Evolutionary conservation across 2,113 vertebrate species (phyloP).

Genomic region (Cinclus cinclus): DNA sequence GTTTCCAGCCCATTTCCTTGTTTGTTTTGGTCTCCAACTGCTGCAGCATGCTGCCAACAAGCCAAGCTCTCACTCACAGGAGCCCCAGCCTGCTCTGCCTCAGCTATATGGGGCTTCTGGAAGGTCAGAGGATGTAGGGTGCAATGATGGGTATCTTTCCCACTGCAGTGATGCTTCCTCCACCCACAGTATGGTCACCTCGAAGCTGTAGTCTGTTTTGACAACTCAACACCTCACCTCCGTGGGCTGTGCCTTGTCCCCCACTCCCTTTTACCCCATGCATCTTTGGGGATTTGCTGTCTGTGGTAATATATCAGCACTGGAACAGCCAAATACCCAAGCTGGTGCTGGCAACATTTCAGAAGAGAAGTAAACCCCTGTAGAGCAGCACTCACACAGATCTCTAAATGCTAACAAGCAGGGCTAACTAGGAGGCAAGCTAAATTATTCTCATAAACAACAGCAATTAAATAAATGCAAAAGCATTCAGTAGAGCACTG

Average conservation of each 20-base stretch:
- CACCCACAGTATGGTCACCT: background rate
- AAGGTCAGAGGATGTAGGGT: background rate
- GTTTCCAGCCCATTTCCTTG: background rate
- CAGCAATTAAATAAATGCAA: background rate
- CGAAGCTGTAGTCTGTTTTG: background rate
- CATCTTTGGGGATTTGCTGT: background rate
- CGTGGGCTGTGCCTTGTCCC: background rate
- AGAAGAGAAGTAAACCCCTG: background rate
- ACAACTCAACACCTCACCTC: background rate
- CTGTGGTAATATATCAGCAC: background rate
- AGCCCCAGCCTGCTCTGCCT: background rate
- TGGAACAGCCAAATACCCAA: background rate
- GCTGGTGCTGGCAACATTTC: background rate
- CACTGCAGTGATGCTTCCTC: background rate
- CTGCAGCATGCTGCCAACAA: background rate
- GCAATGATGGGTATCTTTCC: background rate
- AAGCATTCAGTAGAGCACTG: background rate
- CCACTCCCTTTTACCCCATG: background rate
- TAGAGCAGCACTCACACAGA: background rate
- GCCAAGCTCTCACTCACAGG: background rate
- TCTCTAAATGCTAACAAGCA: background rate
- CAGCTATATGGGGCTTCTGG: background rate
- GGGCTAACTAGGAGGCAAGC: fast-evolving
- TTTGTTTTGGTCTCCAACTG: background rate
- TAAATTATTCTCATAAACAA: background rate